These are phyloP conservation scores for Eulemur rufifrons DNA, from an alignment of 2,113 vertebrate species.

Conservation along the genomic window DNA sequence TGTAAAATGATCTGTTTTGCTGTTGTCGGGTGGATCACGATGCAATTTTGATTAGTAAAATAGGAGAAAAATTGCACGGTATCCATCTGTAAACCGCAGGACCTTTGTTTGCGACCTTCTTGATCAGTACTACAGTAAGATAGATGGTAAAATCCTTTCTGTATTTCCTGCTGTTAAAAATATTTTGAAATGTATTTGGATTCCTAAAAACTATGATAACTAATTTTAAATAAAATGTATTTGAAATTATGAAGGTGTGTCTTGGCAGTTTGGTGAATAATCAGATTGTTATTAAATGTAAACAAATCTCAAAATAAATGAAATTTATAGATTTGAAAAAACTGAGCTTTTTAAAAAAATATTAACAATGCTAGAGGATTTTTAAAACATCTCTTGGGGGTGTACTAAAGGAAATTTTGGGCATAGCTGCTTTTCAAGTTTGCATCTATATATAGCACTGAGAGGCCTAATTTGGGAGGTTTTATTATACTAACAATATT, in stretches of 20 bases:
- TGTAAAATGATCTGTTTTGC: constrained; percentile 85
- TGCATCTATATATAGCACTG: not conserved
- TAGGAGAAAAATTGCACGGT: constrained; percentile 96
- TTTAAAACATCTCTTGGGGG: not conserved
- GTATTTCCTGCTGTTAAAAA: not conserved
- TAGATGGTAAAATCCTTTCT: not conserved
- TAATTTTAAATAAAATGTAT: constrained; percentile 26
- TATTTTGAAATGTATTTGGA: not conserved
- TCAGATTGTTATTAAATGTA: constrained; percentile 18
- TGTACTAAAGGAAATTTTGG: not conserved
- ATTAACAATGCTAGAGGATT: not conserved
- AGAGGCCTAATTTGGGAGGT: not conserved
- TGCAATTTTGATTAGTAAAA: constrained; percentile 93
- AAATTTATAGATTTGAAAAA: constrained; percentile 17
- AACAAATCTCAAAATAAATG: constrained; percentile 48
- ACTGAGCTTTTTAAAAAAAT: not conserved
- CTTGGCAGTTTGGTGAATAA: constrained; percentile 7
- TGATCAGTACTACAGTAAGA: not conserved
- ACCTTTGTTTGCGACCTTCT: constrained; percentile 77
- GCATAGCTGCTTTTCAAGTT: not conserved
- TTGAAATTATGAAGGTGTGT: constrained; percentile 12
- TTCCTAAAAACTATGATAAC: not conserved
- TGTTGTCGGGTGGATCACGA: constrained; percentile 97
- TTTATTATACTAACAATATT: not conserved
- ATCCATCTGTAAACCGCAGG: constrained; percentile 98